Base-by-base conservation (phyloP, 2,797 vertebrate genomes). In the Protosalanx chinensis region DNA sequence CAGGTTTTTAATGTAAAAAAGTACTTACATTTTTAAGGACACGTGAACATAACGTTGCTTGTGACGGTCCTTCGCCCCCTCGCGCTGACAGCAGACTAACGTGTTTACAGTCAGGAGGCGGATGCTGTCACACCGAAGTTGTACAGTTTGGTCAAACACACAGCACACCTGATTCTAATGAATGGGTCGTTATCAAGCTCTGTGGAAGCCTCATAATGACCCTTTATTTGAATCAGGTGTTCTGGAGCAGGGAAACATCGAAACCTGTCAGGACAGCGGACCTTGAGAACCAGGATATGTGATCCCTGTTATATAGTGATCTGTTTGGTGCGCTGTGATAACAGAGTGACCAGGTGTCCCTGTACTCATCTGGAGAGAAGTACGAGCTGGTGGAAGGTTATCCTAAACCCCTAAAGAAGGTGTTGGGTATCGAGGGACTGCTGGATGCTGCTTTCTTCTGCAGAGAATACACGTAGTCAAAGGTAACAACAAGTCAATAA, bases 381-480 rank as follows among this genome's bases (percentile, higher is more conserved):
- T 90, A 91, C 72, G 73, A 71, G n/a, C 84, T 78, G 0, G 82
- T 89, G 5, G 71, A 79, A 10, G 90, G 91, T 13, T 93, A 91
- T 83, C 93, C 93, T 0, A 91, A 89, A 78, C 3, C 69, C 2
- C 71, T 94, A 72, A 80, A 86, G 41, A 86, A 90, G 0, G 90
- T 88, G 68, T 60, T 93, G 12, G 91, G 92, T 3, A 71, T 89
- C 61, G 72, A 92, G 5, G 65, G 78, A 0, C 15, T 62, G 0
- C 70, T 91, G 0, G 89, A 93, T 3, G 92, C 93, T 2, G 81
- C 92, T 53, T 94, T 94, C 79, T 76, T 81, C 49, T 94, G 93
- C 72, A 85, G 86, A 0, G 68, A 77, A 2, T 80, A 89, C 84
- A 93, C 5, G 0, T 94, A 69, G 85, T 89, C 60, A 72, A 84